These are phyloP conservation scores for Gibbula magus DNA, from an alignment of 2,888 invertebrate species.

Conservation along the genomic window DNA sequence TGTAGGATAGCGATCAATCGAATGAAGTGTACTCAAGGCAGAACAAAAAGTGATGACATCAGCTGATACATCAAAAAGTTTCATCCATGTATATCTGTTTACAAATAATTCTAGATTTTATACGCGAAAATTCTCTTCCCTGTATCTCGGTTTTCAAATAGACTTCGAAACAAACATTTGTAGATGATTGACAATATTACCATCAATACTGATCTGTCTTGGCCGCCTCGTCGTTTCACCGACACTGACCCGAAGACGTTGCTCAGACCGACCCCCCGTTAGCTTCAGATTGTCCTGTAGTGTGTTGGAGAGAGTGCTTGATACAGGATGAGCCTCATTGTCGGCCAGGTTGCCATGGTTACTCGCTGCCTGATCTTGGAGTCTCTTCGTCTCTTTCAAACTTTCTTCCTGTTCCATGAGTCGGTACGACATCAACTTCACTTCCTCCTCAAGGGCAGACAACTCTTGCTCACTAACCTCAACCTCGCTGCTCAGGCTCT, in stretches of 20 bases:
- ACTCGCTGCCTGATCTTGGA: not conserved
- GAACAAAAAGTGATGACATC: too few relatives aligned
- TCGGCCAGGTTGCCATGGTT: not conserved
- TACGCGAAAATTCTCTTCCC: too few relatives aligned
- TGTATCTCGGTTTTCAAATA: too few relatives aligned
- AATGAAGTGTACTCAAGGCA: too few relatives aligned
- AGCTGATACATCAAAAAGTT: too few relatives aligned
- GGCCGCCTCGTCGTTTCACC: not conserved
- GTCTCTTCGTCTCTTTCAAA: not conserved
- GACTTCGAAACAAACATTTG: too few relatives aligned
- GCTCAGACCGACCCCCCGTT: not conserved
- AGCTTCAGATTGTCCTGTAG: not conserved
- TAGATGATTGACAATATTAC: not conserved
- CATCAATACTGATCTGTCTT: conserved; percentile 2
- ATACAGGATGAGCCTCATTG: not conserved
- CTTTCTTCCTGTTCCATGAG: conserved; percentile 8
- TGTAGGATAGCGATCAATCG: too few relatives aligned
- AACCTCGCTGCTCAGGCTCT: not conserved
- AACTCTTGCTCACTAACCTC: not conserved
- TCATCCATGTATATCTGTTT: too few relatives aligned
- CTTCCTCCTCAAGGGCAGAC: conserved; percentile 10
- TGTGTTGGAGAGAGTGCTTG: not conserved
- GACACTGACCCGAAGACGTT: not conserved
- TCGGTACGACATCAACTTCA: conserved; percentile 8
- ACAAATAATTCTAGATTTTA: too few relatives aligned